Base-by-base conservation (phyloP, 53 echinoderm and acorn worm species). In the Apostichopus leukothele region DNA sequence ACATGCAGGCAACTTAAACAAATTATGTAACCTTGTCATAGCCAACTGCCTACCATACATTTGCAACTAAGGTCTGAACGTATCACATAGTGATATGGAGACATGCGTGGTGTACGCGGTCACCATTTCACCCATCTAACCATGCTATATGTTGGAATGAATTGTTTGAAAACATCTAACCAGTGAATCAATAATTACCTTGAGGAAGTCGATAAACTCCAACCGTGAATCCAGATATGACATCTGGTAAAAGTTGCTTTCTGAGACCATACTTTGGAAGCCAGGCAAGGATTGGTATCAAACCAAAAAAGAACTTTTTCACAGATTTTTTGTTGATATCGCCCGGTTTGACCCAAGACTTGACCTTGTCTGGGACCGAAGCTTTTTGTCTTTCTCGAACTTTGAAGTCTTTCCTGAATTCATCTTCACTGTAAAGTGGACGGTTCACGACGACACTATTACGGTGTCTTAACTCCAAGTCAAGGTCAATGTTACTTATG, bases 381-480 rank as follows among this genome's bases (percentile, higher is more conserved):
- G 76, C 86, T 53, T 88, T 83, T 75, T 89, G 86, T 39, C 86
- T 76, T 63, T 89, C 67, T 4, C 60, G 91, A 55, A 90, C 89
- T 68, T 92, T 88, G 74, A 95, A 95, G 75, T 90, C 89, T 18
- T 91, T 79, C 39, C 89, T 88, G 75, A 96, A 96, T 11, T 76
- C 84, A 53, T 94, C 90, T 85, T 96, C 96, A 7, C 85, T 96
- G 92, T 96, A 96, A 6, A 90, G 90, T 21, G 94, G 96, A 27
- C 96, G 90, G 18, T 86, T 91, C 76, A 96, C 92, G 25, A 89
- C 83, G 50, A 96, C 89, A 50, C 60, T 85, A 5, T 89, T 51
- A 4, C 89, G 80, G 12, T 89, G 88, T 14, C 86, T 57, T 63
- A 91, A 76, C 51, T 63, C 59, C 12, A 91, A 39, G 52, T 77